phyloP scores from a whole-genome alignment of 2,888 invertebrate genomes.

The Apotomis turbidana region DNA sequence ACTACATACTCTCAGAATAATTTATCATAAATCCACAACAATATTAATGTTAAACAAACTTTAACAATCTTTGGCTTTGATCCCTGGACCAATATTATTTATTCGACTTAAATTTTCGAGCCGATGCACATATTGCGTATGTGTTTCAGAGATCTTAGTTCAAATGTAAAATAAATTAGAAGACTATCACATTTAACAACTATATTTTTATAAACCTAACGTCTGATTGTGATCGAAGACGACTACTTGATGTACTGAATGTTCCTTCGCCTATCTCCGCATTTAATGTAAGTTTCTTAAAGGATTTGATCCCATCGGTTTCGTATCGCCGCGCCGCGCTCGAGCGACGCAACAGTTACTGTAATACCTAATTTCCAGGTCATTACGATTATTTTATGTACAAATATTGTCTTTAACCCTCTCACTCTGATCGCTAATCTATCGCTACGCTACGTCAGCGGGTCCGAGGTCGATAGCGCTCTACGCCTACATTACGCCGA shows the following conservation, averaged over 20 bases:
- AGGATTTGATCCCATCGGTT: conserved; percentile 85
- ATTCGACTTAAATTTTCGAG: conserved; percentile 71
- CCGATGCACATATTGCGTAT: conserved; percentile 73
- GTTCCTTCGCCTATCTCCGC: conserved; percentile 72
- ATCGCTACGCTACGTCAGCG: conserved; percentile 80
- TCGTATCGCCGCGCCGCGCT: conserved; percentile 72
- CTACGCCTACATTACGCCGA: conserved; percentile 72
- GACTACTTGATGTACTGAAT: conserved; percentile 75
- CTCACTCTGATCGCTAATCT: conserved; percentile 83
- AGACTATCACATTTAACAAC: conserved; percentile 83
- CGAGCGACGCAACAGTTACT: conserved; percentile 59
- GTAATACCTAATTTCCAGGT: conserved; percentile 79
- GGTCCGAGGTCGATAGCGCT: conserved; percentile 76
- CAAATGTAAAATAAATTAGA: conserved; percentile 79
- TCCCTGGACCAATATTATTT: conserved; percentile 89
- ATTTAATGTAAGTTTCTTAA: conserved; percentile 82
- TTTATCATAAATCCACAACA: conserved; percentile 82
- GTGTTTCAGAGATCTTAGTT: conserved; percentile 74
- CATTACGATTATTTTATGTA: conserved; percentile 82
- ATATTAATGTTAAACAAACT: conserved; percentile 82
- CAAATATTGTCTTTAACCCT: conserved; percentile 85
- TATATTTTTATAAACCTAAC: conserved; percentile 80
- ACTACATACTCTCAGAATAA: conserved; percentile 77
- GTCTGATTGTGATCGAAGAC: conserved; percentile 78
- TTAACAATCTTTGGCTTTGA: conserved; percentile 93